Evolutionary conservation across 2,113 vertebrate genomes (phyloP).

Genomic region (Alethe diademata): DNA sequence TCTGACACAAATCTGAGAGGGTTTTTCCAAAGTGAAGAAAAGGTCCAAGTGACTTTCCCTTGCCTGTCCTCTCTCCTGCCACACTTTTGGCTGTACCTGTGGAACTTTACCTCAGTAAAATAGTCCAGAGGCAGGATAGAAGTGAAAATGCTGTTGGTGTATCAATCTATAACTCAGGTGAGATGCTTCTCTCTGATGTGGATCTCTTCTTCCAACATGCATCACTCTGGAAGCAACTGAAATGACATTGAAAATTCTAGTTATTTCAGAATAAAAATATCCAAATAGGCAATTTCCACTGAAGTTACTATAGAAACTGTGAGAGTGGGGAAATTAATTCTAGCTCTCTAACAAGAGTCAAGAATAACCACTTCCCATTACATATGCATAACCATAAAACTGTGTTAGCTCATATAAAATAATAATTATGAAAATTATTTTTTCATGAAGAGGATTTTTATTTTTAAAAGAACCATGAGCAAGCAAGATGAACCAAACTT

Average conservation of each 20-base stretch:
- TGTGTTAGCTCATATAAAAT: slow-evolving; percentile 52
- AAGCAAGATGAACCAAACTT: not conserved
- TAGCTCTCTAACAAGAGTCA: slow-evolving; percentile 44
- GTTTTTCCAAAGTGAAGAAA: not conserved
- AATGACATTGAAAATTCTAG: not conserved
- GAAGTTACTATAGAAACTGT: slow-evolving; percentile 56
- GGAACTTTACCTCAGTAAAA: not conserved
- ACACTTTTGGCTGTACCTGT: not conserved
- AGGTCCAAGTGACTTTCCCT: not conserved
- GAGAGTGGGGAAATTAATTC: slow-evolving; percentile 49
- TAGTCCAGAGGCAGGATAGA: not conserved
- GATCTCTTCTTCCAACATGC: not conserved
- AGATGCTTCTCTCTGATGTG: not conserved
- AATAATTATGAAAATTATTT: slow-evolving; percentile 60
- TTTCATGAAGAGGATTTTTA: slow-evolving; percentile 45
- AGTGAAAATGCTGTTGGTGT: not conserved
- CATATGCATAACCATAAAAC: slow-evolving; percentile 33
- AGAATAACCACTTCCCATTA: slow-evolving; percentile 57
- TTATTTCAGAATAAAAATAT: slow-evolving; percentile 47
- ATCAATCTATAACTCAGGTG: not conserved
- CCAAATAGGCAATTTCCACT: slow-evolving; percentile 16
- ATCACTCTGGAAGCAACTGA: not conserved
- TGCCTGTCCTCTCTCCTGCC: not conserved
- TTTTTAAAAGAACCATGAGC: slow-evolving; percentile 45
- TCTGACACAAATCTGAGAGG: not conserved